These are phyloP conservation scores for Sesamia nonagrioides DNA, from an alignment of 1,140 invertebrate genomes.

Conservation along the genomic window DNA sequence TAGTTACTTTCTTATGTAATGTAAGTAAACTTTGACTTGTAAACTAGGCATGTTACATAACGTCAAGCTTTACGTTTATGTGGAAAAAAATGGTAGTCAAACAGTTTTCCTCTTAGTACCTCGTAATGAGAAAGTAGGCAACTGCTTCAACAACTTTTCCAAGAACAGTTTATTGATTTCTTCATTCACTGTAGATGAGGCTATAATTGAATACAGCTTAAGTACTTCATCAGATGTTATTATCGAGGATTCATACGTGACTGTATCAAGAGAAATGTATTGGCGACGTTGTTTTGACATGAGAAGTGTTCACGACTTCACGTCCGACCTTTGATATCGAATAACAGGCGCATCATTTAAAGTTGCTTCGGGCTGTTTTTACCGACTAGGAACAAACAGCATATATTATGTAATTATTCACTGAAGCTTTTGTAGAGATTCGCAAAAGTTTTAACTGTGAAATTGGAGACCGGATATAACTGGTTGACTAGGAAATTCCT, in stretches of 20 bases:
- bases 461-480: neutral
- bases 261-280: conserved; percentile 45
- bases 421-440: neutral
- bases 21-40: conserved; percentile 31
- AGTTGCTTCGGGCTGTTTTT: conserved; percentile 35
- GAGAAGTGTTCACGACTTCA: conserved; percentile 46
- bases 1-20: conserved; percentile 23
- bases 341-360: conserved; percentile 30
- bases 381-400: conserved; percentile 13
- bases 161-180: conserved; percentile 11
- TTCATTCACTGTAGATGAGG: neutral
- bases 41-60: conserved; percentile 28
- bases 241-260: conserved; percentile 34
- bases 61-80: conserved; percentile 14
- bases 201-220: neutral
- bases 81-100: conserved; percentile 31
- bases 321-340: conserved; percentile 41
- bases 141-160: neutral
- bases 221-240: conserved; percentile 15
- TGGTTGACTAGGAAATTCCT: neutral
- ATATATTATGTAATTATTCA: conserved; percentile 31
- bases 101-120: neutral
- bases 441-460: neutral
- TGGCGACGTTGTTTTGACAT: conserved; percentile 41
- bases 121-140: conserved; percentile 24